Conservation (phyloP, 1,140 invertebrate genomes). For the Procambarus virginalis region DNA sequence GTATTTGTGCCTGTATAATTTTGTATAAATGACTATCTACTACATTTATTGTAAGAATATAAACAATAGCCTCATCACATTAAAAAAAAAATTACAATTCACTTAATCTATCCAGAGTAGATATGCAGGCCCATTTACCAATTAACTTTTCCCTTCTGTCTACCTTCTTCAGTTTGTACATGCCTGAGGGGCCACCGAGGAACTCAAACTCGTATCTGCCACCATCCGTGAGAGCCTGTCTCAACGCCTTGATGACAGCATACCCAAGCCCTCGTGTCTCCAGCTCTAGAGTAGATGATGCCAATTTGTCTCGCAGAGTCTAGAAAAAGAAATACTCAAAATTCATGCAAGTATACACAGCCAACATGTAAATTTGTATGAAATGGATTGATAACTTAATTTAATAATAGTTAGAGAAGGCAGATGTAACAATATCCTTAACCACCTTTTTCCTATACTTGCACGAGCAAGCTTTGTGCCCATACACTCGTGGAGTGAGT, state of each 20-base stretch:
- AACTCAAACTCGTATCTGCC: slow-evolving; percentile 75
- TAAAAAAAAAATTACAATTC: slow-evolving; percentile 29
- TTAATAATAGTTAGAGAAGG: neutral
- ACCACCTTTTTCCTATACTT: no score
- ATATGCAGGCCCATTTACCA: slow-evolving; percentile 71
- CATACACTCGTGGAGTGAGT: no score
- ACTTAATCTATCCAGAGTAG: slow-evolving; percentile 70
- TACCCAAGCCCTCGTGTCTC: slow-evolving; percentile 75
- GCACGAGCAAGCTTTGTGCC: no score
- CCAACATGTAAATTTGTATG: no score
- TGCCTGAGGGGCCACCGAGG: slow-evolving; percentile 74
- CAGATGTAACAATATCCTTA: no score
- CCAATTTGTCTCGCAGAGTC: slow-evolving; percentile 74
- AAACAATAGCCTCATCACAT: neutral
- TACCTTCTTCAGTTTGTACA: slow-evolving; percentile 70
- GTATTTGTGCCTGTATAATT: neutral
- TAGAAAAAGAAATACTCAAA: neutral
- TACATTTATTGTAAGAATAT: neutral
- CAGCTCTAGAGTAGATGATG: slow-evolving; percentile 74
- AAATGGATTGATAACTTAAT: neutral
- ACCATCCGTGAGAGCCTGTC: slow-evolving; percentile 74
- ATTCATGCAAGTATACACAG: neutral
- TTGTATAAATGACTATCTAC: neutral
- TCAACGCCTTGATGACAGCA: slow-evolving; percentile 74
- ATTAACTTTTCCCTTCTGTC: slow-evolving; percentile 71